phyloP scores from a whole-genome alignment of 2,797 vertebrate species.

The Pantherophis vulpinus region DNA sequence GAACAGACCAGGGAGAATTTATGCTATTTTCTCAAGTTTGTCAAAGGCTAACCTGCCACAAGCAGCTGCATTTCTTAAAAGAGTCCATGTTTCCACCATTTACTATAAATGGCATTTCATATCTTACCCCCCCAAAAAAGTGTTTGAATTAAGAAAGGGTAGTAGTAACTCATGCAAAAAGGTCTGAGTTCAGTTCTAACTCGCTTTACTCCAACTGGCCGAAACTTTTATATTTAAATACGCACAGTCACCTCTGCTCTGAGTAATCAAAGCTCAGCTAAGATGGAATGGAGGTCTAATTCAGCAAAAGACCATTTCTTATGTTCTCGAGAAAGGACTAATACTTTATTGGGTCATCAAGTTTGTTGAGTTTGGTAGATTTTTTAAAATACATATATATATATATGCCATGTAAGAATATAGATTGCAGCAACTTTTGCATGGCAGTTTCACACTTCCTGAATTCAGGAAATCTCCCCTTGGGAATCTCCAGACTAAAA shows the following conservation, averaged over 20 bases:
- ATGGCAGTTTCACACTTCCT: not conserved
- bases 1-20: constrained; percentile 37
- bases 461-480: not conserved
- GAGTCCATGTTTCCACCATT: not conserved
- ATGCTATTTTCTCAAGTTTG: constrained; percentile 40
- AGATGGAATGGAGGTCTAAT: not conserved
- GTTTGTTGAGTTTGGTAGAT: not conserved
- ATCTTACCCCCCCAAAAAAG: not conserved
- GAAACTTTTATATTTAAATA: not conserved
- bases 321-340: not conserved
- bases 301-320: not conserved
- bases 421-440: not conserved
- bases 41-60: constrained; percentile 2
- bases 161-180: not conserved
- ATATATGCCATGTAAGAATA: not conserved
- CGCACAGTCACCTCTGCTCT: not conserved
- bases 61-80: not conserved
- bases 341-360: not conserved
- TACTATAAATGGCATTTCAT: not conserved
- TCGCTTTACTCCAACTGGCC: not conserved
- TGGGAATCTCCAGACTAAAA: not conserved
- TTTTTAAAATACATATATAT: too few species aligned
- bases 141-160: not conserved
- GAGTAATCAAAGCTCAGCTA: not conserved
- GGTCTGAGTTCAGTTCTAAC: not conserved